Percentiles rank a stretch among this genome's conserved stretches.
Evolutionary conservation across 2,888 invertebrate genomes (phyloP).

Genomic region (Petrolisthes manimaculis): DNA sequence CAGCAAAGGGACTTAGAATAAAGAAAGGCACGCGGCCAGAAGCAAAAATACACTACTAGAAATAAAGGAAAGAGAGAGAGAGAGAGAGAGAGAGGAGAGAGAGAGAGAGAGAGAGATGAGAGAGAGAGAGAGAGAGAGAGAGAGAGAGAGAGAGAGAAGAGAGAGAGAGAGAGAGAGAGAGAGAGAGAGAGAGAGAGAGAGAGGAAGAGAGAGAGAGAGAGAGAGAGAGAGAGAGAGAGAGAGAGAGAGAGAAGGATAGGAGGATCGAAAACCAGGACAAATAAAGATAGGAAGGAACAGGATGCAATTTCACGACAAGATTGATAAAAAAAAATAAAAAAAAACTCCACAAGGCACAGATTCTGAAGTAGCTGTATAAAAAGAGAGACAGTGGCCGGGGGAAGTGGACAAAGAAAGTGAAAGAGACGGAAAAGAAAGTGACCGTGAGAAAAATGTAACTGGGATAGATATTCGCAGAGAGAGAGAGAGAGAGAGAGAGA

Average conservation of each 20-base stretch:
- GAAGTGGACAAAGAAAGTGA: background rate
- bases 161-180: background rate
- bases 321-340: too few species aligned
- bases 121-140: background rate
- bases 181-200: background rate
- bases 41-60: background rate
- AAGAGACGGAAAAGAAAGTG: background rate
- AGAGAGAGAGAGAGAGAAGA: background rate
- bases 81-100: background rate
- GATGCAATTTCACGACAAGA: background rate
- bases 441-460: background rate
- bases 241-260: background rate
- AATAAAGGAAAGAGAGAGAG: background rate
- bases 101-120: background rate
- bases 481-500: background rate
- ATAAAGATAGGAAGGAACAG: background rate
- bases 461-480: background rate
- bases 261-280: background rate
- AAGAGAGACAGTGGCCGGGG: background rate
- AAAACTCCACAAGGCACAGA: background rate
- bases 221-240: background rate
- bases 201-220: background rate
- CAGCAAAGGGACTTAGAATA: background rate
- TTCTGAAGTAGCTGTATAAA: background rate
- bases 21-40: background rate